Conservation (phyloP, 2,888 invertebrate species). For the Amiota communis region DNA sequence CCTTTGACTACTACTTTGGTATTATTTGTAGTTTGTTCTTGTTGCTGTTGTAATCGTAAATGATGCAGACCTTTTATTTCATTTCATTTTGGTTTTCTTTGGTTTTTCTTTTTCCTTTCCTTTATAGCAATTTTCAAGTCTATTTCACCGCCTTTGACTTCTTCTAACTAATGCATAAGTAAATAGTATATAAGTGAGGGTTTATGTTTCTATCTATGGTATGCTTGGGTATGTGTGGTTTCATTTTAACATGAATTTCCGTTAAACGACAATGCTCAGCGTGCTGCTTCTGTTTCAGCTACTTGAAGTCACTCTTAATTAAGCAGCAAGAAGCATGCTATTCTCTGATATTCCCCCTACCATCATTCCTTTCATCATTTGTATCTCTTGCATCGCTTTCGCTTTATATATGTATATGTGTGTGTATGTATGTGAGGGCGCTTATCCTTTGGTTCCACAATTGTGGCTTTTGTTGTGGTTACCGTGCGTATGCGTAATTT, state of each 20-base stretch:
- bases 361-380: too few relatives aligned
- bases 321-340: constrained; percentile 48
- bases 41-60: neutral
- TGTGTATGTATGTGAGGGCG: neutral
- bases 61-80: too few relatives aligned
- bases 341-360: neutral
- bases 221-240: constrained; percentile 13
- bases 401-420: neutral
- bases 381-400: too few relatives aligned
- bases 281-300: constrained; percentile 29
- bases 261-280: constrained; percentile 39
- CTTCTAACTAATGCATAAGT: neutral
- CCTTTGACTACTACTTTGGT: too few relatives aligned
- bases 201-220: neutral
- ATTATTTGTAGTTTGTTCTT: constrained; percentile 28
- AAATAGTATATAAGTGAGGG: constrained; percentile 11
- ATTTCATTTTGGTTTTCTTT: too few relatives aligned
- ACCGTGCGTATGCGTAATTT: neutral
- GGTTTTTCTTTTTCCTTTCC: constrained; percentile 1
- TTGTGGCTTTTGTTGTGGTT: constrained; percentile 7
- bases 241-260: constrained; percentile 55
- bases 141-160: neutral
- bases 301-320: constrained; percentile 59
- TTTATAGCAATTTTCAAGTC: neutral
- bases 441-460: too few relatives aligned